Percentiles rank a stretch among this genome's conserved stretches.
phyloP scores from a whole-genome alignment of 2,113 vertebrate species.

The Lasiurus borealis region DNA sequence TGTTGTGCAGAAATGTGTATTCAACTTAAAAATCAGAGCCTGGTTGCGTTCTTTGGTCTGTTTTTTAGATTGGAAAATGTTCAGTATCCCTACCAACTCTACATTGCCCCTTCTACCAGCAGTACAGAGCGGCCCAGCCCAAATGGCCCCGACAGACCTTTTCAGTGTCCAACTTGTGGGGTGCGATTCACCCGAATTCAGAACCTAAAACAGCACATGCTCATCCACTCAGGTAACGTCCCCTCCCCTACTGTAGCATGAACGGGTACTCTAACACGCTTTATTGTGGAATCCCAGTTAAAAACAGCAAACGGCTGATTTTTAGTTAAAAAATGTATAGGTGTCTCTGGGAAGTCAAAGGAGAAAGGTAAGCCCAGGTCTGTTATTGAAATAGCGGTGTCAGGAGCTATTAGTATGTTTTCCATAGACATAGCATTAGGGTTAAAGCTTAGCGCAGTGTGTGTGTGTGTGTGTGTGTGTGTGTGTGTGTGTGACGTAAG shows the following conservation, averaged over 20 bases:
- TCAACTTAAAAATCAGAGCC: constrained; percentile 77
- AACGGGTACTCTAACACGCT: not conserved
- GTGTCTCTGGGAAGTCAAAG: not conserved
- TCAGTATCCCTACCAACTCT: constrained; percentile 98
- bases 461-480: no score
- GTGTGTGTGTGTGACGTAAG: not conserved
- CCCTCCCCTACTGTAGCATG: not conserved
- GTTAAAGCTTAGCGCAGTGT: not conserved
- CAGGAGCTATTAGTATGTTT: not conserved
- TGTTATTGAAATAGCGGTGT: constrained; percentile 14
- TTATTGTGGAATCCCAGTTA: not conserved
- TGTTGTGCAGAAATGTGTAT: constrained; percentile 54
- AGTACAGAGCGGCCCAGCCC: constrained; percentile 93
- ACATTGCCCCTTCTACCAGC: constrained; percentile 96
- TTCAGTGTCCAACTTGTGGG: constrained; percentile 98
- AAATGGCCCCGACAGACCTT: constrained; percentile 96
- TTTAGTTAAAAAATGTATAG: not conserved
- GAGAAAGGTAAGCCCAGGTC: not conserved
- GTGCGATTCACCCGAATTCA: constrained; percentile 99
- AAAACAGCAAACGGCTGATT: constrained; percentile 34
- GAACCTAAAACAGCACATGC: constrained; percentile 99
- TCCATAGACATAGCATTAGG: not conserved
- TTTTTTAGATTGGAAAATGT: constrained; percentile 94
- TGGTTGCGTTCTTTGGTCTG: constrained; percentile 81
- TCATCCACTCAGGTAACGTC: constrained; percentile 98